phyloP scores from a whole-genome alignment of 2,797 vertebrate genomes.

The Protonibea diacanthus region DNA sequence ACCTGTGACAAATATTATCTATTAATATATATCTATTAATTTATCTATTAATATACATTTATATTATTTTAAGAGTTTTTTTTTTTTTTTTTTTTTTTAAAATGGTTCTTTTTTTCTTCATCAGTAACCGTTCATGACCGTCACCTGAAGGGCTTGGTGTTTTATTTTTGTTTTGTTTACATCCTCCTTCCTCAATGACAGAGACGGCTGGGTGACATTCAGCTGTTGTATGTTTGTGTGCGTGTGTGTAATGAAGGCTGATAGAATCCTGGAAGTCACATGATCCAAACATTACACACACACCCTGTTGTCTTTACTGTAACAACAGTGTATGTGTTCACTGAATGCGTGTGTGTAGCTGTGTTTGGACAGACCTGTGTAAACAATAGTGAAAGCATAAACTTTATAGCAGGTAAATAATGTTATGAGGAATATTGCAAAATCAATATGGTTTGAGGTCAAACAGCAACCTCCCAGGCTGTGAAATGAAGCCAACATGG shows the following conservation, averaged over 20 bases:
- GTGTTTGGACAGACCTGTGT: neutral
- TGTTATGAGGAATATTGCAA: no score
- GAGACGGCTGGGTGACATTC: neutral
- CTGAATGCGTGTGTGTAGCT: conserved; percentile 1
- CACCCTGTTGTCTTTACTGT: conserved; percentile 16
- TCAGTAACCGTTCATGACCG: neutral
- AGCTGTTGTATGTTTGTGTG: neutral
- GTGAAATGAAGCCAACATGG: no score
- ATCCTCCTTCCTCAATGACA: neutral
- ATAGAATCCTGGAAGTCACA: conserved; percentile 39
- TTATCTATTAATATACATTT: no score
- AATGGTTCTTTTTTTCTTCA: neutral
- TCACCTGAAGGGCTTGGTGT: neutral
- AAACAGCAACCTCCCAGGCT: no score
- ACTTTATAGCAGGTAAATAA: no score
- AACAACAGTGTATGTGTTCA: neutral
- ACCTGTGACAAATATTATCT: no score
- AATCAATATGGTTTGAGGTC: no score
- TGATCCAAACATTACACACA: conserved; percentile 24
- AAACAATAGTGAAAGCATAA: no score
- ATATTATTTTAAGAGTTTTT: no score
- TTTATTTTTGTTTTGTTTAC: neutral
- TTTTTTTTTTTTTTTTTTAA: no score
- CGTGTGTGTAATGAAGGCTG: neutral
- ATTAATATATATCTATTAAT: no score